phyloP scores from a whole-genome alignment of 2,797 vertebrate species.

The Phoebastria nigripes region DNA sequence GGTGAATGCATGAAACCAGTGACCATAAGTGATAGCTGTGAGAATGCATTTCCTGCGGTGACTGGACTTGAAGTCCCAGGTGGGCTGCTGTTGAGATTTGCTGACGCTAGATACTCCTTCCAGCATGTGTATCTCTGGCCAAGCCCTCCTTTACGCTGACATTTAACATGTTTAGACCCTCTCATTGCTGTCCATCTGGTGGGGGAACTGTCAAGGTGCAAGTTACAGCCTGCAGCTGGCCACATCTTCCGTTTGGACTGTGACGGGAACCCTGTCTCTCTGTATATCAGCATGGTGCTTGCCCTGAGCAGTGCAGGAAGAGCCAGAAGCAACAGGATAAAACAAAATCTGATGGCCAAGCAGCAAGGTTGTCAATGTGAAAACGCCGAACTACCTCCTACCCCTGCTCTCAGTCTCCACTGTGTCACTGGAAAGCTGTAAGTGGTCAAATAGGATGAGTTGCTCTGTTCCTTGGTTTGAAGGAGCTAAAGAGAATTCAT shows the following conservation, averaged over 20 bases:
- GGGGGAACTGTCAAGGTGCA: not conserved
- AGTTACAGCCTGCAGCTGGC: not conserved
- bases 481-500: not conserved
- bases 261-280: not conserved
- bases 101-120: not conserved
- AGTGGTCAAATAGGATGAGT: not conserved
- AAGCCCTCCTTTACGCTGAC: not conserved
- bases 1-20: rapidly evolving
- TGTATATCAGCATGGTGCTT: not conserved
- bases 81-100: not conserved
- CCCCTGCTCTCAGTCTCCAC: not conserved
- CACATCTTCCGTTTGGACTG: not conserved
- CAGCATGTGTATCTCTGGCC: rapidly evolving
- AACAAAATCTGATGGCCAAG: not conserved
- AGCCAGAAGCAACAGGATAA: not conserved
- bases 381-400: not conserved
- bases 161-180: not conserved
- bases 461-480: not conserved
- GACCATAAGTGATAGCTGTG: not conserved
- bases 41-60: not conserved
- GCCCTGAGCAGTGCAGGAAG: not conserved
- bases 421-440: not conserved
- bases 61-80: not conserved
- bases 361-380: rapidly evolving
- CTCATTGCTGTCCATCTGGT: rapidly evolving